Percentiles rank a stretch among this genome's conserved stretches.
These are phyloP conservation scores for Heliconius ethilla DNA, from an alignment of 2,888 invertebrate species.

Conservation along the genomic window DNA sequence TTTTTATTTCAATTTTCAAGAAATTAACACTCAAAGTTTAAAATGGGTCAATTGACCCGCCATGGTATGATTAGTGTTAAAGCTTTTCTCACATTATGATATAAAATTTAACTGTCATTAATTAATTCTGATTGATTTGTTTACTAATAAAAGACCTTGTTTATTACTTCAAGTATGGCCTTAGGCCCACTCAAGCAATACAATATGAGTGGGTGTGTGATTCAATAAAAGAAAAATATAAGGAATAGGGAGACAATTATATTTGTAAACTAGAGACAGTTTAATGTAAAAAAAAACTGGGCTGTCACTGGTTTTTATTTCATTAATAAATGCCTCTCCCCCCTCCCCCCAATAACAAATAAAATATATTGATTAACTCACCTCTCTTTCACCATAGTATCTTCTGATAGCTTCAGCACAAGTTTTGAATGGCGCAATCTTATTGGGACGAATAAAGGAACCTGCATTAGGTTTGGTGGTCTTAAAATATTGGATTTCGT, in stretches of 20 bases:
- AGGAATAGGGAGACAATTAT: background rate
- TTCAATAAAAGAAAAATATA: slow-evolving; percentile 44
- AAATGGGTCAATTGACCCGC: too few species aligned
- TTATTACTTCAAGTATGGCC: slow-evolving; percentile 21
- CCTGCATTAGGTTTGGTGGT: slow-evolving; percentile 90
- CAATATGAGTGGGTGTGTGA: slow-evolving; percentile 51
- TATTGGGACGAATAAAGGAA: slow-evolving; percentile 92
- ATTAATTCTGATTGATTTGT: slow-evolving; percentile 13
- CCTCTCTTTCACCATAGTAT: slow-evolving; percentile 77
- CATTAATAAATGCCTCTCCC: too few species aligned
- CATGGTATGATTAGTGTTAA: too few species aligned
- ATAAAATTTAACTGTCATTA: background rate
- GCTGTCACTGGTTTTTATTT: too few species aligned
- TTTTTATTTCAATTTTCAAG: too few species aligned
- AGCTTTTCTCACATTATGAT: background rate
- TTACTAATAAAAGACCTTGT: slow-evolving; percentile 23
- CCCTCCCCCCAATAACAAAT: too few species aligned
- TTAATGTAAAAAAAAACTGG: too few species aligned
- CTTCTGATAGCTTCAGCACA: slow-evolving; percentile 87
- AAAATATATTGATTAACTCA: slow-evolving; percentile 46
- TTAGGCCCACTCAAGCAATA: slow-evolving; percentile 20
- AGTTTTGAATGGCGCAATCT: slow-evolving; percentile 87
- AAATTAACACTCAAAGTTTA: too few species aligned
- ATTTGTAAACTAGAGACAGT: background rate
- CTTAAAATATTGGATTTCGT: slow-evolving; percentile 91